Percentiles rank a stretch among this genome's conserved stretches.
These are phyloP conservation scores for Caenorhabditis japonica DNA, from an alignment of 2,888 invertebrate species.

Conservation along the genomic window DNA sequence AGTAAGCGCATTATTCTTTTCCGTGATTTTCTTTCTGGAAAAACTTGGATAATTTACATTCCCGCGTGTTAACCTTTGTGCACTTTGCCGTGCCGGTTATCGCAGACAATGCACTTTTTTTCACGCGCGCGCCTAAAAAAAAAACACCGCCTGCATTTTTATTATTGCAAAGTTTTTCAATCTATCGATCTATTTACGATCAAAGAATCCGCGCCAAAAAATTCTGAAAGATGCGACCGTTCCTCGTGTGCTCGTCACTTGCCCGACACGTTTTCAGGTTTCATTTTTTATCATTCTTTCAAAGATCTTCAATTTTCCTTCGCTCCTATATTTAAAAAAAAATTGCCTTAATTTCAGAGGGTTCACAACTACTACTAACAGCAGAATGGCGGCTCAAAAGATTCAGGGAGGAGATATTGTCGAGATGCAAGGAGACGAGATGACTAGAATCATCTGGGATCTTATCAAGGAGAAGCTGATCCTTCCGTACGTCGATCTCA, in stretches of 20 bases:
- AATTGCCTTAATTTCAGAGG: constrained; percentile 36
- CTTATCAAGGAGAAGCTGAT: constrained; percentile 96
- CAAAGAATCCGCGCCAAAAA: not conserved
- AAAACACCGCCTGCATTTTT: constrained; percentile 5
- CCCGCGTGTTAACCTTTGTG: constrained; percentile 5
- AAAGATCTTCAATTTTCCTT: not conserved
- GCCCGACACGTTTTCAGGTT: constrained; percentile 38
- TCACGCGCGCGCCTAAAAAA: not conserved
- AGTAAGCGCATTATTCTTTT: too few relatives aligned
- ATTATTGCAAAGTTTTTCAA: too few relatives aligned
- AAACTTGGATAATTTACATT: constrained; percentile 4
- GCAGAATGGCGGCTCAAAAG: constrained; percentile 61
- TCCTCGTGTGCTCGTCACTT: constrained; percentile 34
- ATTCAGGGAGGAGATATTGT: constrained; percentile 78
- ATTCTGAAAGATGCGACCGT: constrained; percentile 44
- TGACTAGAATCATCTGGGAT: constrained; percentile 93
- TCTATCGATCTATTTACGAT: not conserved
- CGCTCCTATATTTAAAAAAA: too few relatives aligned
- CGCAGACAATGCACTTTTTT: constrained; percentile 5
- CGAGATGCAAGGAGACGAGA: constrained; percentile 80
- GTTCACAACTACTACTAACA: constrained; percentile 32
- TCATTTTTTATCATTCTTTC: not conserved
- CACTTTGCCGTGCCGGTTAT: constrained; percentile 23
- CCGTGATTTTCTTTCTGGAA: too few relatives aligned
- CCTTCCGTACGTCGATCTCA: constrained; percentile 93